phyloP scores from a whole-genome alignment of 2,888 invertebrate genomes.

The Callyntrura sp. region DNA sequence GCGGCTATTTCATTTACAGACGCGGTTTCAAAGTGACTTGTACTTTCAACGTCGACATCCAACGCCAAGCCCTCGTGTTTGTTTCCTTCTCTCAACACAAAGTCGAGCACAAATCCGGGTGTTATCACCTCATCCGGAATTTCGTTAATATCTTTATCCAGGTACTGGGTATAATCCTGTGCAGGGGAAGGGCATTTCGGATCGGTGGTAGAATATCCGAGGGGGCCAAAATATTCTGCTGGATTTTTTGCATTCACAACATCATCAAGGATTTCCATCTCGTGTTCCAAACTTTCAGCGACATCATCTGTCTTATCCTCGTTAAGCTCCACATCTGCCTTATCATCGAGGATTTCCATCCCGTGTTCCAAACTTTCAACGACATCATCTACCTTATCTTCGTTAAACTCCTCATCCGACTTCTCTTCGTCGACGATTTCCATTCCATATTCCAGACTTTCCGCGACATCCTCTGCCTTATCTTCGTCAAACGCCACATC shows the following conservation, averaged over 20 bases:
- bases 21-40: too few species aligned
- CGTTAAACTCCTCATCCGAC: too few species aligned
- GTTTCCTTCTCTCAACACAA: neutral
- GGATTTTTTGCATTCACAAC: too few species aligned
- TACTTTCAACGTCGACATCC: neutral
- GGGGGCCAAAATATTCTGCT: too few species aligned
- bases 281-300: neutral
- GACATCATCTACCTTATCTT: too few species aligned
- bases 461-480: neutral
- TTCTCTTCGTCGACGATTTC: neutral
- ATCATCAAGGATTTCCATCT: neutral
- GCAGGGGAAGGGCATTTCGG: neutral
- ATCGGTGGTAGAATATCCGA: too few species aligned
- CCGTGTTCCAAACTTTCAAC: neutral
- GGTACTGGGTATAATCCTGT: neutral
- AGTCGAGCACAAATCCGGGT: neutral
- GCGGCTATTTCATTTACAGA: too few species aligned
- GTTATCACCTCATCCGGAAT: neutral
- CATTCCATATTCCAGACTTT: neutral
- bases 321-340: neutral
- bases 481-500: too few species aligned
- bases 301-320: too few species aligned
- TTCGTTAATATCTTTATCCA: neutral
- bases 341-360: neutral
- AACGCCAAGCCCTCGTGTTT: neutral